These are phyloP conservation scores for Acleris holmiana DNA, from an alignment of 2,888 invertebrate genomes.

Conservation along the genomic window DNA sequence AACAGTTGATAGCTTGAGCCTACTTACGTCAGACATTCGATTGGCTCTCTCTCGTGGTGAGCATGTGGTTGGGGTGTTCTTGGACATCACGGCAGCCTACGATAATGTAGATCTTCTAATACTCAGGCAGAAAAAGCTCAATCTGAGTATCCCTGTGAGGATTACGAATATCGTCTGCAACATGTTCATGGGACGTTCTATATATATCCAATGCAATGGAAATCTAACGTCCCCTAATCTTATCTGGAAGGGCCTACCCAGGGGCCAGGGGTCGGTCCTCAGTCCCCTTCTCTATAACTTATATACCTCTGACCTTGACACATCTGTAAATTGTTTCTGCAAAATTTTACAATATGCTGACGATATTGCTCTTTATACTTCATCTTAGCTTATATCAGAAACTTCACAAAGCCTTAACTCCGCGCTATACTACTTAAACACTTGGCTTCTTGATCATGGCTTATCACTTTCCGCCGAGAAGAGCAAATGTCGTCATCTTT, in stretches of 20 bases:
- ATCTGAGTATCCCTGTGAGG: slow-evolving; percentile 6
- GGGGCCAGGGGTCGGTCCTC: not conserved
- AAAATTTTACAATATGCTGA: no score
- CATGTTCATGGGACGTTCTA: no score
- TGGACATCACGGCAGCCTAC: no score
- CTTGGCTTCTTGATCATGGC: not conserved
- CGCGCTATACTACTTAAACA: not conserved
- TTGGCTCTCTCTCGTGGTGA: no score
- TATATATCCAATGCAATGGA: not conserved
- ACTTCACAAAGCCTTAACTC: not conserved
- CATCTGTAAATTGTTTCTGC: no score
- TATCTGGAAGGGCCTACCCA: slow-evolving; percentile 5
- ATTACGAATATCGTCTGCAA: not conserved
- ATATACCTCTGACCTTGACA: no score
- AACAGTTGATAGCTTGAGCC: not conserved
- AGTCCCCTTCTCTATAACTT: no score
- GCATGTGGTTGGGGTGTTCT: no score
- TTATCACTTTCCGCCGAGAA: not conserved
- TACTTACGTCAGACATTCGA: slow-evolving; percentile 1
- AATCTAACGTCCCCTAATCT: not conserved
- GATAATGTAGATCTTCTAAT: not conserved
- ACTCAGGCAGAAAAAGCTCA: slow-evolving; percentile 9
- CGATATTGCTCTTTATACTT: not conserved
- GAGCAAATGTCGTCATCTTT: not conserved
- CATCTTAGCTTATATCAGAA: not conserved